Evolutionary conservation across 2,113 vertebrate genomes (phyloP).

Genomic region (Jaculus jaculus): DNA sequence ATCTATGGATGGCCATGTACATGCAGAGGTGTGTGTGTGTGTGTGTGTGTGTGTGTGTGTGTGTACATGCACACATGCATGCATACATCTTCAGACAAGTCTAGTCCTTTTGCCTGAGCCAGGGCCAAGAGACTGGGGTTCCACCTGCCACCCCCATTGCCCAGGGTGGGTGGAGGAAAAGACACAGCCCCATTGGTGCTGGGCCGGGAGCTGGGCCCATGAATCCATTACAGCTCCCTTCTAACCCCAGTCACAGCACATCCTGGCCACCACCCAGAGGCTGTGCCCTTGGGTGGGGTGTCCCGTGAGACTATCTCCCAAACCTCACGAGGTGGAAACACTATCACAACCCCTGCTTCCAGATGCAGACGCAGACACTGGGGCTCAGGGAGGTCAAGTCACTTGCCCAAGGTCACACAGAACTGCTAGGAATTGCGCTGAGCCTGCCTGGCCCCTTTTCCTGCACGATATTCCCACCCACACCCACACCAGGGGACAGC

Average conservation of each 20-base stretch:
- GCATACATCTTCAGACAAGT: not conserved
- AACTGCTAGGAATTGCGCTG: too few species aligned
- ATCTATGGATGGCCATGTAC: too few species aligned
- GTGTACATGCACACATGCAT: not conserved
- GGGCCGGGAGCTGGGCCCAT: not conserved
- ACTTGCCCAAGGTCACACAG: not conserved
- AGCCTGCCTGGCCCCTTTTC: not conserved
- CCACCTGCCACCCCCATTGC: not conserved
- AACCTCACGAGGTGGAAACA: rapidly evolving
- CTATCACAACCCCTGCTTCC: not conserved
- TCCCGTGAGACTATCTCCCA: not conserved
- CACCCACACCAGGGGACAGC: rapidly evolving
- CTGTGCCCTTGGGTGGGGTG: rapidly evolving
- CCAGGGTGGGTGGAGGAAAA: not conserved
- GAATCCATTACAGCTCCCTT: too few species aligned
- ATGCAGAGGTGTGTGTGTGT: too few species aligned
- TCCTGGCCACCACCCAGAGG: not conserved
- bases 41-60: not conserved
- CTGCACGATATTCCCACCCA: rapidly evolving
- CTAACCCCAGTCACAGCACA: not conserved
- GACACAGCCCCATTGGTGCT: not conserved
- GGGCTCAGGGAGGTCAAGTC: not conserved
- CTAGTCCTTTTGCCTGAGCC: not conserved
- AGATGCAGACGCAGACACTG: not conserved
- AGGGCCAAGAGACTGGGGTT: not conserved